Evolutionary conservation across 2,113 vertebrate genomes (phyloP), one percentile per base, ranked within the genome.

Genomic region (Podarcis cretensis): DNA sequence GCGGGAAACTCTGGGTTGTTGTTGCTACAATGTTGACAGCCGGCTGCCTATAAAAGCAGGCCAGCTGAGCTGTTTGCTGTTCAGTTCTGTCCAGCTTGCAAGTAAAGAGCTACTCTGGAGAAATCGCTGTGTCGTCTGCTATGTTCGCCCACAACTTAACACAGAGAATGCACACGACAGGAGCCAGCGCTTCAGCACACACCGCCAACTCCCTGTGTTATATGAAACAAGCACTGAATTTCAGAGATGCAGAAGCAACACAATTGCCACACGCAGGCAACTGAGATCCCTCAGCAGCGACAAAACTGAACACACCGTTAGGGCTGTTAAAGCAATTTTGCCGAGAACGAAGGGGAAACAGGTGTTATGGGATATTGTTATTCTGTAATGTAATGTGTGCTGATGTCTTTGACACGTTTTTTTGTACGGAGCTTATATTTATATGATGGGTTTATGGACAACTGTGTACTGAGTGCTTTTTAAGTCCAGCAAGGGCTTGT

Each of bases 381-480:
- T 94, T 94, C 91, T 48, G 5, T 94, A 95, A 97, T 94, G 94
- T 90, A 95, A 94, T 94, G 92, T 96, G 96, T 86, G 95, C 96
- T 96, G 94, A 93, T 96, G 96, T 96, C 91, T 95, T 95, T 96
- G 95, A 74, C 94, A 95, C 92, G 0, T 92, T 90, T 93, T 96
- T 95, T 95, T 3, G 48, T 74, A 87, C 86, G 93, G 91, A 89
- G 25, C 87, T 93, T 92, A 96, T 97, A 94, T 97, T 97, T 97
- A 94, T 96, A 96, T 68, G 85, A 94, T 14, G 94, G 93, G 94
- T 96, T 96, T 96, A 96, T 91, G 95, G 95, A 95, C 95, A 97
- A 97, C 91, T 95, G 95, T 94, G 94, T 84, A 90, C 86, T 93
- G 93, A 95, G 95, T 95, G 84, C 94, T 95, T 96, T 95, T 92